Evolutionary conservation across 1,140 invertebrate species (phyloP), one percentile per base, ranked within the genome.

Genomic region (Drosophila athabasca): DNA sequence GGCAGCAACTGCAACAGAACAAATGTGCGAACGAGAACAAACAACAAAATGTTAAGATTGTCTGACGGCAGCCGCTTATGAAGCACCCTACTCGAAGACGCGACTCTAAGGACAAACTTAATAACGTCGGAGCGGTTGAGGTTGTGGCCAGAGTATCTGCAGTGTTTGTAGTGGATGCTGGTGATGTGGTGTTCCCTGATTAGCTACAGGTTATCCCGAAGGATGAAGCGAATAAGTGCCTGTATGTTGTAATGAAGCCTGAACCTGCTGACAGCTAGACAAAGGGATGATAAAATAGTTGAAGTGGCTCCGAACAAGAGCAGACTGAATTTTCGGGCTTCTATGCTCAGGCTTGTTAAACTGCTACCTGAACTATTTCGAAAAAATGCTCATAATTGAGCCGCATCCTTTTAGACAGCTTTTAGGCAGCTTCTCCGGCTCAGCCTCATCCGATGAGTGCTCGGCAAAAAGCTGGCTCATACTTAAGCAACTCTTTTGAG

Each of bases 1-100:
- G 6, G 17, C 62, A 44, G 5, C 44, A 44, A 29, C 52, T 24
- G 24, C 59, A 50, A 26, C 15, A 39, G 35, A 39, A 13, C 15
- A 50, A 61, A 51, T 11, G 35, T 19, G 19, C 48, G 50, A 61
- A 39, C 46, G 58, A 51, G 43, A 75, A 75, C 72, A 76, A 76
- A 76, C 72, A 76, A 68, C 62, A 76, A 76, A 61, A 68, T 74
- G 62, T 76, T 75, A 68, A 76, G 62, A 76, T 68, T 62, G 72
- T 76, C 68, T 76, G 73, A 76, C 71, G 62, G 55, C 73, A 76
- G 72, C 57, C 72, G 71, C 49, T 76, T 62, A 75, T 76, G 73
- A 65, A 75, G 71, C 72, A 76, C 73, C 73, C 73, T 76, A 62
- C 69, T 50, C 29, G 62, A 17, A 19, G 31, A 31, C 29, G 54